Base-by-base conservation (phyloP, 2,113 vertebrate genomes). In the Chaenogobius annularis region DNA sequence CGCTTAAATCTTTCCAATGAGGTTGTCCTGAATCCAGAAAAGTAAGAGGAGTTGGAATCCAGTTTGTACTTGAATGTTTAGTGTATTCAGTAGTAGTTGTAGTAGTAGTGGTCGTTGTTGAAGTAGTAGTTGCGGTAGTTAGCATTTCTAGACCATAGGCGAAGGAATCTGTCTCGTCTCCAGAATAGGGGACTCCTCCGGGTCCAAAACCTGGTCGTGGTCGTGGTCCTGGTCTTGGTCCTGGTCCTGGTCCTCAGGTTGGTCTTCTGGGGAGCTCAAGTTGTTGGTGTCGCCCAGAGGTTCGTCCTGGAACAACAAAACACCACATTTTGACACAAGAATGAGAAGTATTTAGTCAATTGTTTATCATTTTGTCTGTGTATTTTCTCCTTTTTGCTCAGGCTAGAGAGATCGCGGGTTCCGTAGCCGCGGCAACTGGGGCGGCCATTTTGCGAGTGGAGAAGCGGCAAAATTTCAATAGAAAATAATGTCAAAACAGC, bases 251-350 rank as follows among this genome's bases (percentile, higher is more conserved):
- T 62, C 47, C 86, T 13, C 80, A 40, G 67, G 59, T 37, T 68
- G 83, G 92, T 96, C 90, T 4, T 97, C 96, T 35, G 94, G 89
- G 74, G 74, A 74, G 80, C 94, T 95, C 95, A 96, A 94, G 78
- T 95, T 95, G 87, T 94, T 84, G 58, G 86, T 94, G 85, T 98
- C 97, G 84, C 93, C 84, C 54, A 94, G 93, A 72, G 94, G 89
- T 54, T 99, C 97, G 22, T 99, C 97, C 98, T 98, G 17, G 17
- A 79, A 35, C 7, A 46, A 12, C 7, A 10, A 40, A 40, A 40
- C 37, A 5, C 2, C 37, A 40, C 37, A 40, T 40, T 40, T 40
- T 7, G 7, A 40, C 8, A 40, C 37, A 5, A 40, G 37, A 40
- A 40, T 40, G 37, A 7, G 37, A 40, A 40, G 8, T 40, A 40